Percentiles rank a stretch among this genome's conserved stretches.
These are phyloP conservation scores for Charadrius vociferus DNA, from an alignment of 2,113 vertebrate species.

Conservation along the genomic window DNA sequence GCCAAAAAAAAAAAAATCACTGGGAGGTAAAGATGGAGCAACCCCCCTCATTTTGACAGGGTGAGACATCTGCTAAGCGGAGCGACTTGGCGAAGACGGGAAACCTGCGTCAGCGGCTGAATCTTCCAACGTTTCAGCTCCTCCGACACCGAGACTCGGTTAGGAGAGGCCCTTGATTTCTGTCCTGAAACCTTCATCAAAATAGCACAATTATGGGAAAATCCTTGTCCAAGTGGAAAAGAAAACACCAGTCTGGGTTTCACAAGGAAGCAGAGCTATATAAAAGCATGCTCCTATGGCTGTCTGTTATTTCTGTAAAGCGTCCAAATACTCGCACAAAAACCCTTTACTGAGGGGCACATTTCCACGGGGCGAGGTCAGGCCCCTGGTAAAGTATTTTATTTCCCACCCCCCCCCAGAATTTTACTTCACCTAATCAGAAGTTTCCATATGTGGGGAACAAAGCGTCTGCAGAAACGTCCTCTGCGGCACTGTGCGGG, in stretches of 20 bases:
- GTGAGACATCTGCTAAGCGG: neutral
- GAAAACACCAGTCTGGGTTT: slow-evolving; percentile 27
- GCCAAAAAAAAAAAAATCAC: neutral
- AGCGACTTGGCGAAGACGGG: neutral
- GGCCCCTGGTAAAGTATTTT: neutral
- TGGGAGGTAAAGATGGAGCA: neutral
- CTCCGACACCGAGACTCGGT: neutral
- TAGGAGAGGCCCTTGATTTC: neutral
- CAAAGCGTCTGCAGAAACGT: neutral
- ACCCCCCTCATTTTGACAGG: neutral
- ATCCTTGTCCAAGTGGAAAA: slow-evolving; percentile 31
- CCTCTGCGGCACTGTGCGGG: neutral
- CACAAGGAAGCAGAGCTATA: neutral
- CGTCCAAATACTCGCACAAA: neutral
- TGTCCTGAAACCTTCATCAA: neutral
- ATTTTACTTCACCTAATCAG: neutral
- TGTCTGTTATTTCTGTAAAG: slow-evolving; percentile 22
- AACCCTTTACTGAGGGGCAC: neutral
- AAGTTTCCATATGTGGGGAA: neutral
- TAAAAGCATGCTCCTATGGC: neutral
- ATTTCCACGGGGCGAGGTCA: neutral
- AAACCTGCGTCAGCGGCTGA: neutral
- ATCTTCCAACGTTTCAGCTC: neutral
- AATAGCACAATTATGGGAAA: slow-evolving; percentile 46
- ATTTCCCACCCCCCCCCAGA: neutral